These are phyloP conservation scores for Struthidea cinerea DNA, from an alignment of 2,113 vertebrate genomes.

Conservation along the genomic window DNA sequence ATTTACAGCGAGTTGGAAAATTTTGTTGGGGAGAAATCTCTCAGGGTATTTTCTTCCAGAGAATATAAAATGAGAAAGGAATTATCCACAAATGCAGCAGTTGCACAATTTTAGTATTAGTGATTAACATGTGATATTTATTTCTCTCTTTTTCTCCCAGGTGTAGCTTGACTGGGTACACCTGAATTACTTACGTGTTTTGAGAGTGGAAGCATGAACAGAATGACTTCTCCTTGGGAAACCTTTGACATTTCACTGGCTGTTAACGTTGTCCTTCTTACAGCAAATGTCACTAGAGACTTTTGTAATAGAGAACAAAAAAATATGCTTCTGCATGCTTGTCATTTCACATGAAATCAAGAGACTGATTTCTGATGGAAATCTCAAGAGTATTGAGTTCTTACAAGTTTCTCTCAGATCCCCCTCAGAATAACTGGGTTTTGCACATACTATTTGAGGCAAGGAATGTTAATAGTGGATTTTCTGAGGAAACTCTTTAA, in stretches of 20 bases:
- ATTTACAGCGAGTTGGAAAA: neutral
- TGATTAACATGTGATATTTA: neutral
- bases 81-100: neutral
- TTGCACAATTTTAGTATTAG: neutral
- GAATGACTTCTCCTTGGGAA: neutral
- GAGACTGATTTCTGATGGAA: neutral
- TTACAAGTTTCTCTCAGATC: neutral
- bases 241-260: constrained; percentile 16
- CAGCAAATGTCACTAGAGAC: constrained; percentile 27
- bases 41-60: neutral
- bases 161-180: neutral
- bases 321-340: neutral
- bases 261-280: neutral
- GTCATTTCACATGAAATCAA: constrained; percentile 26
- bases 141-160: neutral
- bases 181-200: neutral
- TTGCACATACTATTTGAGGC: neutral
- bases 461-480: neutral
- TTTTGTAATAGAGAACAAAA: neutral
- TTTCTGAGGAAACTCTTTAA: neutral
- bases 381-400: neutral
- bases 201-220: neutral
- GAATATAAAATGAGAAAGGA: neutral
- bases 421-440: neutral
- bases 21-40: neutral